Base-by-base conservation (phyloP, 2,888 invertebrate genomes). In the Lycia hirtaria region DNA sequence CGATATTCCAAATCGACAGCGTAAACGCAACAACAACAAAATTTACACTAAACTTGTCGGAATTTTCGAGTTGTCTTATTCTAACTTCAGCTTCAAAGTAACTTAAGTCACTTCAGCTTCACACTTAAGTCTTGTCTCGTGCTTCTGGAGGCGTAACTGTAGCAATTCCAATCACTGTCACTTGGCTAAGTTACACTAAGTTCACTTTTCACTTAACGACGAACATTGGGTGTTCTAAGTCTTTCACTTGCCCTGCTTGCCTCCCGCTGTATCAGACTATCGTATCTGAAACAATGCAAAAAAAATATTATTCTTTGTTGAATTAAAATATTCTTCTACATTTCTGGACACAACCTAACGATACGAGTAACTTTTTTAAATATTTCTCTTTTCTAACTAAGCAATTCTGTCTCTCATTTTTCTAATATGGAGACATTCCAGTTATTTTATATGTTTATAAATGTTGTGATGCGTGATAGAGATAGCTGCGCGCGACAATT, bases 221-320 rank as follows among this genome's bases (percentile, higher is more conserved):
- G 55, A 56, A 51, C 63, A 54, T 59, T 62, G 56, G 64, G 66
- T 68, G 64, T 60, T 60, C 63, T 51, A 56, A 62, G 55, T 59
- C 56, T 62, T 60, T 45, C 61, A 53, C 55, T 47, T 57, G 51
- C 73, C 75, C 76, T 75, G 76, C 76, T 53, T 52, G 76, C 80
- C 76, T 78, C 85, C 82, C 78, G 78, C 73, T 72, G 70, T 69
- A 71, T 68, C 73, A 58, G 60, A 69, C 77, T 78, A 74, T 78
- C 75, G 72, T 76, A 87, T 87, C 89, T 90, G 77, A 50, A 79
- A 86, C 87, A 88, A 89, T 66, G 62, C 60, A 78, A 62, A 54
- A n/a, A n/a, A n/a, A n/a, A n/a, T n/a, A 62, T 53, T 22, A 10
- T 20, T 14, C 7, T 33, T 51, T 50, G 43, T 17, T 14, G 2